Base-by-base conservation (phyloP, 2,888 invertebrate species). In the Operophtera brumata region DNA sequence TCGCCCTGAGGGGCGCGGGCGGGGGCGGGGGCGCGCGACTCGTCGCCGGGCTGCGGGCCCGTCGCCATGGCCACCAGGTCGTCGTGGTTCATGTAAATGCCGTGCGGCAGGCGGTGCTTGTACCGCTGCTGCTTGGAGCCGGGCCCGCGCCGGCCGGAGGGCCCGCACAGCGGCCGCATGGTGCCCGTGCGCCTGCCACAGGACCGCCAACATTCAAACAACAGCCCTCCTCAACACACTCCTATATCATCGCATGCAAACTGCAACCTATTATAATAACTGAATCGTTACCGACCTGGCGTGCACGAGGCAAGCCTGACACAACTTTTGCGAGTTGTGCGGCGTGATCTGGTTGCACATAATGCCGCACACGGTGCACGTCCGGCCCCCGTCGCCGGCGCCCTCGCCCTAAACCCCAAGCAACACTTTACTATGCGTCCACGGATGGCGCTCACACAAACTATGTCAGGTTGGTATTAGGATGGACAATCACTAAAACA, bases 21-120 rank as follows among this genome's bases (percentile, higher is more conserved):
- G 83, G 92, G 75, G 89, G 92, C 74, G 63, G 80, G 70, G 47
- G 89, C 78, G 20, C 2, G 20, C 20, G 20, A 4, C 20, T 2
- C 20, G 73, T 90, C 91, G 70, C 92, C 91, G 75, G 92, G 92
- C 78, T 92, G 91, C 55, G 94, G 93, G 70, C 94, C 94, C 63
- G 94, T 94, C 59, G 97, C 97, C 92, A 99, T 94, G 71, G 96
- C 94, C 69, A 96, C 95, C 84, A 99, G 93, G 92, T 98, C 98
- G 88, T 98, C 98, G 90, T 97, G 96, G 93, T 97, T 97, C 91
- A 99, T 96, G 92, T 97, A 96, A 95, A 99, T 97, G 88, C 98
- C 98, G 75, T 96, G 95, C 60, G 98, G 98, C 74, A 98, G 96
- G 83, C 96, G 96, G 79, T 97, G 94, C 89, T 94, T 94, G 90